A percentile compares a stretch with the other conserved stretches of the same genome.
These are phyloP conservation scores for Tenualosa thibaudeaui DNA, from an alignment of 2,797 vertebrate species.

Conservation along the genomic window DNA sequence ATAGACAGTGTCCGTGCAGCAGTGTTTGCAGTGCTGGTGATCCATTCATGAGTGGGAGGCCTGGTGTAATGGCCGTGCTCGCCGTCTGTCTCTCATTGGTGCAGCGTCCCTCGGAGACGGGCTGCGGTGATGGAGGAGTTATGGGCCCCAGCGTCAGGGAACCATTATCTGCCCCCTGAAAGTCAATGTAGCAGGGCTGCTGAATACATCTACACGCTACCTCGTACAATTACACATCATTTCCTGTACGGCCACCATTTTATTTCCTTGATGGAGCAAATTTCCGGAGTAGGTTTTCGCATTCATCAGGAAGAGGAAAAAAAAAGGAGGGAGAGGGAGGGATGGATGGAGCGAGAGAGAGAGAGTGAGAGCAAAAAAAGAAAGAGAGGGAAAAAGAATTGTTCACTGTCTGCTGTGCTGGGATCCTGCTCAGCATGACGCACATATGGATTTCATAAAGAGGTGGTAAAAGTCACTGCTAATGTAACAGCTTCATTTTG, in stretches of 20 bases:
- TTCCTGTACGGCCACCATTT: conserved; percentile 33
- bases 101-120: not conserved
- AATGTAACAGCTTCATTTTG: conserved; percentile 56
- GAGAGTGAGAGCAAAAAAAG: not conserved
- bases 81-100: not conserved
- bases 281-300: conserved; percentile 39
- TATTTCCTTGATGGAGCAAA: conserved; percentile 39
- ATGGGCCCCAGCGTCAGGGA: conserved; percentile 51
- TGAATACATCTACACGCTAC: conserved; percentile 31
- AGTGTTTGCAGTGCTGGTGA: not conserved
- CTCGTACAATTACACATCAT: conserved; percentile 28
- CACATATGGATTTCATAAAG: conserved; percentile 57
- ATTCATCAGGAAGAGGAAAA: conserved; percentile 25
- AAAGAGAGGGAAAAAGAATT: not conserved
- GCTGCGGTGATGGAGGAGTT: conserved; percentile 49
- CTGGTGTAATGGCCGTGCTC: not conserved
- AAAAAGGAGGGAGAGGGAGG: not conserved
- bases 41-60: not conserved
- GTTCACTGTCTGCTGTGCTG: conserved; percentile 21
- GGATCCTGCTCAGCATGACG: conserved; percentile 25
- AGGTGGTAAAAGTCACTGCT: conserved; percentile 47
- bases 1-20: not conserved
- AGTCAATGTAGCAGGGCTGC: conserved; percentile 45
- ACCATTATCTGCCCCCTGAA: conserved; percentile 53
- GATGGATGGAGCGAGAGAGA: not conserved